Conservation (phyloP, 2,888 invertebrate species). For the Drosophila nr. fundita region DNA sequence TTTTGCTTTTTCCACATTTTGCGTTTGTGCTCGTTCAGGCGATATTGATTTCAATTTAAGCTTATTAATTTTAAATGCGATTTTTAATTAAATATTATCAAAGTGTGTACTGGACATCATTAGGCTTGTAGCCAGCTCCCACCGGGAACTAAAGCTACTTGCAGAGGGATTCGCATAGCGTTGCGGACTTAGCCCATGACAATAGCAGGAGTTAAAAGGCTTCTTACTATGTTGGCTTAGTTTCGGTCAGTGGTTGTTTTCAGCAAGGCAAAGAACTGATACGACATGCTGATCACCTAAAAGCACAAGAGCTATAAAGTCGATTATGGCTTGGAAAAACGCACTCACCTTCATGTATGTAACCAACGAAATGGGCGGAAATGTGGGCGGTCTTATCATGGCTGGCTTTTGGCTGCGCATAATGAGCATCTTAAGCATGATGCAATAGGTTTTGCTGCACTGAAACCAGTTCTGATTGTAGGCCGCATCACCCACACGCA, state of each 20-base stretch:
- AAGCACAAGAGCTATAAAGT: neutral
- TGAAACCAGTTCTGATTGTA: conserved; percentile 81
- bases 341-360: conserved; percentile 78
- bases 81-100: conserved; percentile 76
- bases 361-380: conserved; percentile 78
- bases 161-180: neutral
- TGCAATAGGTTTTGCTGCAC: conserved; percentile 66
- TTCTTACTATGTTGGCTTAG: conserved; percentile 11
- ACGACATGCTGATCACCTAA: conserved; percentile 79
- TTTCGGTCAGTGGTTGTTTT: conserved; percentile 60
- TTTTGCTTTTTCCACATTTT: conserved; percentile 26
- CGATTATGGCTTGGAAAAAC: no score
- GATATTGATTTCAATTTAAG: conserved; percentile 76
- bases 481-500: conserved; percentile 75
- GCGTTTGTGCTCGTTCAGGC: conserved; percentile 57
- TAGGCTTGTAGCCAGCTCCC: conserved; percentile 19
- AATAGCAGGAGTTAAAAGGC: neutral
- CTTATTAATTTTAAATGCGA: conserved; percentile 78
- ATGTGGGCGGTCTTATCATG: conserved; percentile 78
- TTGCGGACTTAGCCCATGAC: no score
- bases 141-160: neutral
- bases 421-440: conserved; percentile 70
- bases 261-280: conserved; percentile 78
- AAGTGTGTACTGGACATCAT: conserved; percentile 61
- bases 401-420: conserved; percentile 77